Percentiles rank a stretch among this genome's conserved stretches.
Conservation (phyloP, 2,797 vertebrate species). For the Lutjanus argentimaculatus region DNA sequence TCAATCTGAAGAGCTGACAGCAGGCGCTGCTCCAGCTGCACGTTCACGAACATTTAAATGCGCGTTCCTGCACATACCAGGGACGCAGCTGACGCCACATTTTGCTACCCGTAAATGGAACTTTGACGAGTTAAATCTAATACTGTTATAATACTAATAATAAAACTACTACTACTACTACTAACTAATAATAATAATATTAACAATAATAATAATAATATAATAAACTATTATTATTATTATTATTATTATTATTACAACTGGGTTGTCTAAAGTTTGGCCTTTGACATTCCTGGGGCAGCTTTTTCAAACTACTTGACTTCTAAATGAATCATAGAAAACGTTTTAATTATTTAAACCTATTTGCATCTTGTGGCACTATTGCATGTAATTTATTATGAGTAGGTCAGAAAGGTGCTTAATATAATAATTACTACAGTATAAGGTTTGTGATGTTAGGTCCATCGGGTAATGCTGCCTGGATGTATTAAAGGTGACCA, state of each 20-base stretch:
- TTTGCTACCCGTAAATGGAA: neutral
- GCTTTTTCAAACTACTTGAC: neutral
- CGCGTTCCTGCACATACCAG: slow-evolving; percentile 61
- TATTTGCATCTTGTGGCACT: neutral
- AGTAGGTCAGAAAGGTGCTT: neutral
- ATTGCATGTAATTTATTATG: neutral
- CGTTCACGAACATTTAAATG: slow-evolving; percentile 61
- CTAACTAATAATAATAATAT: too few species aligned
- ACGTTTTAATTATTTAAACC: neutral
- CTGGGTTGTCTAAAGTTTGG: neutral
- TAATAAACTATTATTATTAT: too few species aligned
- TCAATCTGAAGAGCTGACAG: slow-evolving; percentile 67
- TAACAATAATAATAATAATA: too few species aligned
- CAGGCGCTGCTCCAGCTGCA: slow-evolving; percentile 53
- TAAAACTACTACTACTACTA: too few species aligned
- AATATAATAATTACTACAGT: neutral
- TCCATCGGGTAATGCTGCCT: neutral
- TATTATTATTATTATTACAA: too few species aligned
- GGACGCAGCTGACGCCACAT: slow-evolving; percentile 59
- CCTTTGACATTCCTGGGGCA: neutral
- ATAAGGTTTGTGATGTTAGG: neutral
- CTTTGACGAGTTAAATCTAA: neutral
- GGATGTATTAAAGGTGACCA: too few species aligned
- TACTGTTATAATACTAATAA: too few species aligned
- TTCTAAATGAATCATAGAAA: neutral